Conservation (phyloP, 2,888 invertebrate species). For the Caenorhabditis wallacei region DNA sequence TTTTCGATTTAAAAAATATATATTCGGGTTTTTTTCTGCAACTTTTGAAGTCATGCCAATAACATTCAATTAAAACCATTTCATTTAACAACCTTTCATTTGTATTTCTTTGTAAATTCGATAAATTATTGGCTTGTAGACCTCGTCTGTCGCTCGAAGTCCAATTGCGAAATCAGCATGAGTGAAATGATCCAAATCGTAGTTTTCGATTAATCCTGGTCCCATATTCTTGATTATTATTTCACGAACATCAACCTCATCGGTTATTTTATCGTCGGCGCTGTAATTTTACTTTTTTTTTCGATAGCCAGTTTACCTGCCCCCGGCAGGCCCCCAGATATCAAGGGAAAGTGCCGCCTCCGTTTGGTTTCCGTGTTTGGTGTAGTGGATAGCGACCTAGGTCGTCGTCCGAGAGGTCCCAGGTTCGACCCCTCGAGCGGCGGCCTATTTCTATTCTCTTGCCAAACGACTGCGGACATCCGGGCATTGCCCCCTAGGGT, state of each 20-base stretch:
- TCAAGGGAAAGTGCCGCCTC: no score
- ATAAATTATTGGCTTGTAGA: constrained; percentile 62
- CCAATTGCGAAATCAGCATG: constrained; percentile 65
- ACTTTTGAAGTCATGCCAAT: neutral
- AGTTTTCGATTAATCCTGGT: constrained; percentile 50
- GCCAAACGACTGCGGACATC: no score
- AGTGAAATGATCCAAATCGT: constrained; percentile 61
- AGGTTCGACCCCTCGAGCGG: no score
- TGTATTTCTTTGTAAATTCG: constrained; percentile 60
- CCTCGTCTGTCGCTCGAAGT: constrained; percentile 62
- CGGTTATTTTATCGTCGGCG: constrained; percentile 52
- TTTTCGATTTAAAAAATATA: neutral
- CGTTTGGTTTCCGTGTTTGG: no score
- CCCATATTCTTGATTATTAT: constrained; percentile 55
- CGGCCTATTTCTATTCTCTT: no score
- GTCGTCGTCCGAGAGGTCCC: no score
- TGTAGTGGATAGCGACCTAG: no score
- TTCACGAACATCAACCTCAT: constrained; percentile 47
- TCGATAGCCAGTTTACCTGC: no score
- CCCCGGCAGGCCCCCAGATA: no score
- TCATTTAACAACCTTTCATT: constrained; percentile 28
- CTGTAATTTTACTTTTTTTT: no score
- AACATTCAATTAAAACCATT: neutral
- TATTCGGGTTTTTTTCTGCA: constrained; percentile 3
- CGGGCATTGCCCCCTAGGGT: no score